Conservation (phyloP, 2,888 invertebrate species). For the Dryomyza anilis region DNA sequence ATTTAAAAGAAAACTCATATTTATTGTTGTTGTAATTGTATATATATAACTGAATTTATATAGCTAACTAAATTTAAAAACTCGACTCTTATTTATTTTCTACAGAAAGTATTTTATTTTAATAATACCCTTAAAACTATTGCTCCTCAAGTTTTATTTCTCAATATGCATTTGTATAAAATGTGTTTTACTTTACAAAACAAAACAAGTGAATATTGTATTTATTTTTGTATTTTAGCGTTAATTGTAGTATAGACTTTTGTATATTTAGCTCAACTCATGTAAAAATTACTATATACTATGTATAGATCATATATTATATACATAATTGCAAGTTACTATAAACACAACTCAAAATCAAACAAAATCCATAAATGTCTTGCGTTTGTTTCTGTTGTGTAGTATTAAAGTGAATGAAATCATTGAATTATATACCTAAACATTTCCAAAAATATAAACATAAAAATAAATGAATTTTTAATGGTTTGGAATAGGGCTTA, state of each 20-base stretch:
- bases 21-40: constrained; percentile 7
- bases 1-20: neutral
- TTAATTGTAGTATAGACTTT: neutral
- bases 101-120: neutral
- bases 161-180: too few species aligned
- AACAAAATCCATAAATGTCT: neutral
- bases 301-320: neutral
- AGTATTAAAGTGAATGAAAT: too few species aligned
- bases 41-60: too few species aligned
- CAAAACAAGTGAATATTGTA: too few species aligned
- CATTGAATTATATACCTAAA: too few species aligned
- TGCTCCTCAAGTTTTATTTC: too few species aligned
- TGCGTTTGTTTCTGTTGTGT: neutral
- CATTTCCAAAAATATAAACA: too few species aligned
- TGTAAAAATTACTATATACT: neutral
- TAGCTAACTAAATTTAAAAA: neutral
- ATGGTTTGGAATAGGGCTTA: too few species aligned
- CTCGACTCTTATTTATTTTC: neutral
- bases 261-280: neutral
- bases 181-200: too few species aligned
- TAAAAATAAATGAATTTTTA: too few species aligned
- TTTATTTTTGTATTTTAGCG: neutral
- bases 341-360: neutral
- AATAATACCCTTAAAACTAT: neutral
- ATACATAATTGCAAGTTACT: constrained; percentile 1